Conservation (phyloP, 2,113 vertebrate species). For the Empidonax traillii region DNA sequence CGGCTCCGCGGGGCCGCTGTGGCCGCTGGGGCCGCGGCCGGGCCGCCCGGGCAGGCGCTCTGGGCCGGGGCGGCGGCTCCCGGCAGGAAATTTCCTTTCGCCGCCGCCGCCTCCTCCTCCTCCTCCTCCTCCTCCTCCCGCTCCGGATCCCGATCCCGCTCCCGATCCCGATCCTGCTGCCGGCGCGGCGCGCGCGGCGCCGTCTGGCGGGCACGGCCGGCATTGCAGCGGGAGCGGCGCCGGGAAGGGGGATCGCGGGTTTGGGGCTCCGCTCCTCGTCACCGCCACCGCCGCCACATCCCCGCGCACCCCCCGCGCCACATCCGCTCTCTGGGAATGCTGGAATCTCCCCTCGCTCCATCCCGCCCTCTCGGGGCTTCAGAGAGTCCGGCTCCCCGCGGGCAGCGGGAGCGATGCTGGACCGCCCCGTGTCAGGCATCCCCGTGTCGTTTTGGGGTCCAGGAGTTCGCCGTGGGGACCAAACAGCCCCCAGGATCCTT, state of each 20-base stretch:
- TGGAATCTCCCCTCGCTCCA: accelerated
- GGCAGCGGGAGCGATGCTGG: accelerated
- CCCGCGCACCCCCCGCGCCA: neutral
- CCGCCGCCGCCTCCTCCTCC: too few species aligned
- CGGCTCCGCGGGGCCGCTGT: neutral
- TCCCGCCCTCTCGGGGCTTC: accelerated
- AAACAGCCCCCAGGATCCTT: accelerated
- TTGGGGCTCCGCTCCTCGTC: accelerated
- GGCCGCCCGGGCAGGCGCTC: neutral
- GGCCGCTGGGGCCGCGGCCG: too few species aligned
- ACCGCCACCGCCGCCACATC: neutral
- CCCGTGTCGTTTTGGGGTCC: accelerated
- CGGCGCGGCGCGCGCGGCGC: neutral
- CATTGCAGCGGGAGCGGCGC: neutral
- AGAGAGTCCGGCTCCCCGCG: neutral
- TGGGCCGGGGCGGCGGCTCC: neutral
- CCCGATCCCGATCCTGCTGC: neutral
- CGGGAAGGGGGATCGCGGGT: too few species aligned
- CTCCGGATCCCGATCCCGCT: neutral
- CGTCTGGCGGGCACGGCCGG: conserved; percentile 54
- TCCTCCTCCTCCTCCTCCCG: neutral
- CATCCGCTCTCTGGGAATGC: accelerated
- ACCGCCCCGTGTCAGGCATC: neutral
- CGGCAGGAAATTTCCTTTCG: neutral
- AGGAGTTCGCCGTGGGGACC: accelerated